Evolutionary conservation across 2,113 vertebrate genomes (phyloP), one percentile per base, ranked within the genome.

Genomic region (Typhlomys cinereus): DNA sequence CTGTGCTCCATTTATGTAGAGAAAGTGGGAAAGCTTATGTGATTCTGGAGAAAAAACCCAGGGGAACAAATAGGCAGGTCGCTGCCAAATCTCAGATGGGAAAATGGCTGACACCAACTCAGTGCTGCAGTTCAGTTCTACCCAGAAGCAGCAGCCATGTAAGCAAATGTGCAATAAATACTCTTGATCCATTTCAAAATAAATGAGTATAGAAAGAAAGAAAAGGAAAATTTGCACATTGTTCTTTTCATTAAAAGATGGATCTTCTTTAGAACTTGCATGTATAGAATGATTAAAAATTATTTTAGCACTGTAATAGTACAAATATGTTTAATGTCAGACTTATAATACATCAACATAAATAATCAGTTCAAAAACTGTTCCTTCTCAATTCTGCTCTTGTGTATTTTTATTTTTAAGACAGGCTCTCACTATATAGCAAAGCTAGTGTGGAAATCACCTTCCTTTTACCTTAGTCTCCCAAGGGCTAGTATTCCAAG

Each of bases 131-230:
- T 92, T 96, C 96, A 97, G 93, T 95, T 97, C 46, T 83, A 97
- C 93, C 93, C 69, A 89, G 70, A 95, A 94, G 67, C 64, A 92
- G 57, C 66, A 92, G 85, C 82, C 21, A 87, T 93, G 61, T 94
- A 95, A 97, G 94, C 78, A 96, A 80, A 94, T 74, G 81, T 48
- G 95, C 98, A 98, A 97, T 98, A 98, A 92, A 7, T 88, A 80
- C 90, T 92, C 48, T 94, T 96, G 96, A 97, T 96, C 93, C 88
- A 89, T 83, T 88, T 71, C 7, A 95, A n/a, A n/a, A n/a, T n/a
- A n/a, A n/a, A n/a, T n/a, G n/a, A n/a, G n/a, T n/a, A n/a, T n/a
- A n/a, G n/a, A 46, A 74, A 79, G 41, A 74, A 70, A 83, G 52
- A 20, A n/a, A 8, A 82, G 20, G 5, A 34, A 46, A 91, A 85